These are phyloP conservation scores for Crossaster papposus DNA, from an alignment of 53 echinoderm and acorn worm genomes.

Conservation along the genomic window DNA sequence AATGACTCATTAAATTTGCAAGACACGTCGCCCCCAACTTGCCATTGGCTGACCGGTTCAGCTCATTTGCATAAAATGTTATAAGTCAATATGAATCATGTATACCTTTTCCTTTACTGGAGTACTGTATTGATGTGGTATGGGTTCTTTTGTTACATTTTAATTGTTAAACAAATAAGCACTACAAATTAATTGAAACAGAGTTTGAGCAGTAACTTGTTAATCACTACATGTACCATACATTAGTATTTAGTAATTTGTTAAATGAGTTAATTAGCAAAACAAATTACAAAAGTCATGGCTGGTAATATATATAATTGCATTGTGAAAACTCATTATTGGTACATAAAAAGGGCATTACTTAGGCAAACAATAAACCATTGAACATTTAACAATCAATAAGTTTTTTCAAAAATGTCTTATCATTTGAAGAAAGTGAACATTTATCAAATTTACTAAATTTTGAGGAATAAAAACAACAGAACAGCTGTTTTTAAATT, in stretches of 20 bases:
- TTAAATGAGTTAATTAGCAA: background rate
- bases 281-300: no score
- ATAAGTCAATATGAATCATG: background rate
- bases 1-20: background rate
- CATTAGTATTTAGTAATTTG: background rate
- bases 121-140: background rate
- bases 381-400: no score
- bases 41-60: background rate
- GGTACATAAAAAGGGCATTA: no score
- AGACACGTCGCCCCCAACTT: background rate
- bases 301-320: no score
- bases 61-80: background rate
- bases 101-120: background rate
- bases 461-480: no score
- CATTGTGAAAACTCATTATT: no score
- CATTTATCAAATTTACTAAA: no score
- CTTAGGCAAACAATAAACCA: no score
- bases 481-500: no score
- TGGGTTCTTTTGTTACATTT: constrained; percentile 26
- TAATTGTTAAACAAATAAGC: background rate
- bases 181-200: background rate
- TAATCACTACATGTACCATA: background rate
- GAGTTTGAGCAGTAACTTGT: background rate
- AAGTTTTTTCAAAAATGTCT: no score
- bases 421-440: no score